Conservation (phyloP, 2,113 vertebrate species). For the Pseudorhombus dupliciocellatus region DNA sequence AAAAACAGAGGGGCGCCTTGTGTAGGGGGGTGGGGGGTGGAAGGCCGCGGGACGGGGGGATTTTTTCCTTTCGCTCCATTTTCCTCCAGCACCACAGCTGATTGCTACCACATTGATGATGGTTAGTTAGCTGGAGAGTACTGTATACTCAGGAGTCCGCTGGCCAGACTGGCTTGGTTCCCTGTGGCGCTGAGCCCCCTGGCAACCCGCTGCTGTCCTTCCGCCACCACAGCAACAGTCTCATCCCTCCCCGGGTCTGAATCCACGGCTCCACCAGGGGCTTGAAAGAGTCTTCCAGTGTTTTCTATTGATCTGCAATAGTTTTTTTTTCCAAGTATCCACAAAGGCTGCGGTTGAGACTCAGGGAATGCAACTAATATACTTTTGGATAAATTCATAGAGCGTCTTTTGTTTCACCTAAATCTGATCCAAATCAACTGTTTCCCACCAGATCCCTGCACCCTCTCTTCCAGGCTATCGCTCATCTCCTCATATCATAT, state of each 20-base stretch:
- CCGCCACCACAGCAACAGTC: slow-evolving; percentile 39
- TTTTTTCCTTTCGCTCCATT: slow-evolving; percentile 59
- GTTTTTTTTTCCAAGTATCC: slow-evolving; percentile 45
- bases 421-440: slow-evolving; percentile 32
- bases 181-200: slow-evolving; percentile 42
- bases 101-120: slow-evolving; percentile 81
- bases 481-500: slow-evolving; percentile 36
- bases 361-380: slow-evolving; percentile 44
- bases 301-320: slow-evolving; percentile 43
- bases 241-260: slow-evolving; percentile 28
- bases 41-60: slow-evolving; percentile 8
- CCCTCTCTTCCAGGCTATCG: slow-evolving; percentile 10
- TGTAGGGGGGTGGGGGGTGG: slow-evolving; percentile 13
- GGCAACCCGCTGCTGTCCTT: slow-evolving; percentile 39
- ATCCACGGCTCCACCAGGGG: slow-evolving; percentile 31
- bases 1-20: slow-evolving; percentile 61
- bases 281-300: slow-evolving; percentile 17
- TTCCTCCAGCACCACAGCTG: slow-evolving; percentile 70
- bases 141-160: slow-evolving; percentile 34
- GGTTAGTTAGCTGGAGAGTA: slow-evolving; percentile 52
- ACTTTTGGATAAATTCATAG: slow-evolving; percentile 43
- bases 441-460: slow-evolving; percentile 33
- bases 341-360: slow-evolving; percentile 39
- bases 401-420: slow-evolving; percentile 48
- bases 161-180: slow-evolving; percentile 53